Percentiles rank a stretch among this genome's conserved stretches.
These are phyloP conservation scores for Argyra leucocephala DNA, from an alignment of 2,888 invertebrate species.

Conservation along the genomic window DNA sequence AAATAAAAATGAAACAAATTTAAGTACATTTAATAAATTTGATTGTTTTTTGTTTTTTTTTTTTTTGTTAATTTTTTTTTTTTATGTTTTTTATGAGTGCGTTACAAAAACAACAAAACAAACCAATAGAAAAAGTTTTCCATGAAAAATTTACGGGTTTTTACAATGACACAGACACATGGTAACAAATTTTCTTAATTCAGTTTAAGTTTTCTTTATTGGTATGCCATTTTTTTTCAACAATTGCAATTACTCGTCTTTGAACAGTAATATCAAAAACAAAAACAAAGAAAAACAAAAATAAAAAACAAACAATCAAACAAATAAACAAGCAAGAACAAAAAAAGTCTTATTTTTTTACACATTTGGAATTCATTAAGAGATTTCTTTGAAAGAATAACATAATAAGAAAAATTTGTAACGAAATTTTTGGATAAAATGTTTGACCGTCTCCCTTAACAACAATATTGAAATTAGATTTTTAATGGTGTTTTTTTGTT, in stretches of 20 bases:
- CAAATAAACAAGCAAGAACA: background rate
- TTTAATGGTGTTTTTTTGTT: too few relatives aligned
- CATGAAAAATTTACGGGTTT: background rate
- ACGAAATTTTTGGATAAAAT: too few relatives aligned
- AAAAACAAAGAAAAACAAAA: background rate
- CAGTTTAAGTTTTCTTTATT: background rate
- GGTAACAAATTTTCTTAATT: background rate
- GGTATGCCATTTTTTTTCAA: background rate
- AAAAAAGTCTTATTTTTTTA: background rate
- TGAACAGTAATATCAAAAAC: background rate
- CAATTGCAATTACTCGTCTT: background rate
- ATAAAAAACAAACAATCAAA: too few relatives aligned
- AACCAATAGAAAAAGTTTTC: background rate
- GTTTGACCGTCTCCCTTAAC: too few relatives aligned
- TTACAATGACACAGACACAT: constrained; percentile 1
- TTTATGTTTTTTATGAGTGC: too few relatives aligned
- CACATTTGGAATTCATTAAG: background rate
- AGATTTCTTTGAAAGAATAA: too few relatives aligned
- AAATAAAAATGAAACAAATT: background rate
- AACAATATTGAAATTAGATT: too few relatives aligned
- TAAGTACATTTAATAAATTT: too few relatives aligned
- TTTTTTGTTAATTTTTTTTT: too few relatives aligned
- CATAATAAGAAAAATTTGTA: too few relatives aligned
- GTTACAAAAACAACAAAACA: background rate
- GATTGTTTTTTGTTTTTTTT: too few relatives aligned